Conservation (phyloP, 64 coral and sea anemone genomes). For the Montipora efflorescens region DNA sequence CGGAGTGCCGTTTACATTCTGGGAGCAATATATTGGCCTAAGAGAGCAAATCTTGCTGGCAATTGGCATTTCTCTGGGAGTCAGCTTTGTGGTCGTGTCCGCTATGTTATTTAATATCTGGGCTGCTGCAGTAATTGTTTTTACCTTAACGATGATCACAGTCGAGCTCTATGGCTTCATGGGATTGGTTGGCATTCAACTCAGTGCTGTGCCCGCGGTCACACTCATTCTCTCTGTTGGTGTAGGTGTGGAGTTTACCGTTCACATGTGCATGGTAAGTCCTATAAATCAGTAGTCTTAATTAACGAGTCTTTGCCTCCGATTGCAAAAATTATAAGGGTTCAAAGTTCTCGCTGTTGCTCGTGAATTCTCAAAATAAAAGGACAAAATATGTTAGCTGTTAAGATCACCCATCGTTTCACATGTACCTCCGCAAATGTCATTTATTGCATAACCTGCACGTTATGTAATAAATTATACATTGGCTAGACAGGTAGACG, state of each 20-base stretch:
- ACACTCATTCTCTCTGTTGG: conserved; percentile 96
- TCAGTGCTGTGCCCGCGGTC: conserved; percentile 96
- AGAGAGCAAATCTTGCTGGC: conserved; percentile 74
- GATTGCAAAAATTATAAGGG: background rate
- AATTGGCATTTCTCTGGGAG: conserved; percentile 70
- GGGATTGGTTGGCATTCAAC: conserved; percentile 92
- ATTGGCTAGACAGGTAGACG: no score
- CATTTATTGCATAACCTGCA: no score
- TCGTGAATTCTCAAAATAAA: no score
- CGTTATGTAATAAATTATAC: no score
- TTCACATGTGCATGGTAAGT: conserved; percentile 98
- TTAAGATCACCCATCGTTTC: no score
- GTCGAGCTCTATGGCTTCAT: conserved; percentile 96
- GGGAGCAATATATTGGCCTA: conserved; percentile 97
- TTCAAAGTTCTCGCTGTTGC: no score
- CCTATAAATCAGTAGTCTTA: background rate
- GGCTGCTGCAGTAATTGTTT: conserved; percentile 79
- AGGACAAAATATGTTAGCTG: no score
- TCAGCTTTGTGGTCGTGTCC: conserved; percentile 83
- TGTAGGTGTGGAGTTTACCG: conserved; percentile 97
- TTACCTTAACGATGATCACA: conserved; percentile 76
- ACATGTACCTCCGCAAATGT: no score
- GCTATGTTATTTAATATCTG: conserved; percentile 77
- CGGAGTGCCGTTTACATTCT: conserved; percentile 94
- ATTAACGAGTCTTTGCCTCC: no score